These are phyloP conservation scores for Crematogaster levior DNA, from an alignment of 2,888 invertebrate species.

Conservation along the genomic window DNA sequence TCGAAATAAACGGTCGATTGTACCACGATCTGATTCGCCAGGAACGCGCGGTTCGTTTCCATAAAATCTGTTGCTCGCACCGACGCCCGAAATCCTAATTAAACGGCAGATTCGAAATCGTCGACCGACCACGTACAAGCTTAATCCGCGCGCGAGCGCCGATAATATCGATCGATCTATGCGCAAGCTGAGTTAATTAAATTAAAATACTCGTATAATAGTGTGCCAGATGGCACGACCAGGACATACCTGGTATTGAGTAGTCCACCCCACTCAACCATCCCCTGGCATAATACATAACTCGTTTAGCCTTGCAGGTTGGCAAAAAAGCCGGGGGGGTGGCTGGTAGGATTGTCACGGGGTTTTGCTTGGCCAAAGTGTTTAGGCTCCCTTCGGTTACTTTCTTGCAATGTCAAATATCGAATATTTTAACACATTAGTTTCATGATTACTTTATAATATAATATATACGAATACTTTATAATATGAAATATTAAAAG, in stretches of 20 bases:
- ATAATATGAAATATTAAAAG: neutral
- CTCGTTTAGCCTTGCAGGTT: slow-evolving; percentile 85
- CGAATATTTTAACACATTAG: slow-evolving; percentile 29
- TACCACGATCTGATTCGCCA: slow-evolving; percentile 28
- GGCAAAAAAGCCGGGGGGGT: slow-evolving; percentile 78
- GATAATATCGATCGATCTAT: slow-evolving; percentile 86
- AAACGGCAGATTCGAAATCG: slow-evolving; percentile 83
- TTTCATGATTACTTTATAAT: neutral
- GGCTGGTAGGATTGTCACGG: slow-evolving; percentile 72
- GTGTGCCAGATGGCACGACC: slow-evolving; percentile 84
- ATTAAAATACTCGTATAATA: slow-evolving; percentile 85
- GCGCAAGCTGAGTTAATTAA: slow-evolving; percentile 84
- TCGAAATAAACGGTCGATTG: slow-evolving; percentile 45
- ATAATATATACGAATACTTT: too few relatives aligned
- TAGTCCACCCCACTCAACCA: slow-evolving; percentile 66
- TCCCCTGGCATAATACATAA: slow-evolving; percentile 81
- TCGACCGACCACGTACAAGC: slow-evolving; percentile 79
- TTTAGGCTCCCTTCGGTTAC: slow-evolving; percentile 75
- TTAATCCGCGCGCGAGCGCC: slow-evolving; percentile 83
- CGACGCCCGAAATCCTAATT: slow-evolving; percentile 84
- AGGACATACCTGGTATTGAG: slow-evolving; percentile 82
- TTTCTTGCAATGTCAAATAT: slow-evolving; percentile 50
- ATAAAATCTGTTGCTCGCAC: slow-evolving; percentile 83
- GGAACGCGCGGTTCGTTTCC: slow-evolving; percentile 72
- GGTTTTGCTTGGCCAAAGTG: slow-evolving; percentile 79